Conservation (phyloP, 2,113 vertebrate genomes). For the Erythrocebus patas region DNA sequence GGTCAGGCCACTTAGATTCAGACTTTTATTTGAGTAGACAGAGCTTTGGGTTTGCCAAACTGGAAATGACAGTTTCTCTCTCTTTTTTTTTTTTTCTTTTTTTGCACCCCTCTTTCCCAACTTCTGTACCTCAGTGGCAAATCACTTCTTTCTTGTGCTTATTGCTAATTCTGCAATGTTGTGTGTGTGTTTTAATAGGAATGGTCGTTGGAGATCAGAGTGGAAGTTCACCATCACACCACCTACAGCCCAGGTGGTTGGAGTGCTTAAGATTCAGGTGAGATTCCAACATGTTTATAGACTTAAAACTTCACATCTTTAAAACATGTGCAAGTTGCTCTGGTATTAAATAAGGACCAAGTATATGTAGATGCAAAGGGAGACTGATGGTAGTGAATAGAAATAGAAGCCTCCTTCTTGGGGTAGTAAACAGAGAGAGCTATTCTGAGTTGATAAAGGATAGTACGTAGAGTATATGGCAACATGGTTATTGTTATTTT, state of each 20-base stretch:
- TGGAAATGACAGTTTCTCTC: neutral
- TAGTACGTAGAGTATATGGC: neutral
- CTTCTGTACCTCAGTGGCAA: neutral
- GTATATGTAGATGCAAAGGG: neutral
- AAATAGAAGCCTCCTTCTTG: neutral
- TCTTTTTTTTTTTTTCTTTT: neutral
- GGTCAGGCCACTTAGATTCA: neutral
- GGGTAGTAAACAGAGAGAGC: neutral
- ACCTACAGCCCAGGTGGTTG: constrained; percentile 89
- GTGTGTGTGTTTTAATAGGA: constrained; percentile 81
- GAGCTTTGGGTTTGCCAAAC: neutral
- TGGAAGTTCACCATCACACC: constrained; percentile 95
- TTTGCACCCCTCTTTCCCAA: neutral
- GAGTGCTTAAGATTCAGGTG: constrained; percentile 95
- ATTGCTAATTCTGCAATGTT: neutral
- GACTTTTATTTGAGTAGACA: neutral
- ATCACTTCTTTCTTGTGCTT: neutral
- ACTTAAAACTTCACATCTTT: neutral
- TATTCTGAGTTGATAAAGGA: neutral
- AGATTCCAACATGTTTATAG: constrained; percentile 20
- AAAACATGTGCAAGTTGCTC: constrained; percentile 6
- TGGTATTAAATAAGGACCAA: neutral
- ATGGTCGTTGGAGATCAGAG: constrained; percentile 94
- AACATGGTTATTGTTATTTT: neutral
- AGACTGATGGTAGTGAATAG: neutral